A percentile compares a stretch with the other conserved stretches of the same genome.
Evolutionary conservation across 2,113 vertebrate genomes (phyloP).

Genomic region (Todiramphus chloris): DNA sequence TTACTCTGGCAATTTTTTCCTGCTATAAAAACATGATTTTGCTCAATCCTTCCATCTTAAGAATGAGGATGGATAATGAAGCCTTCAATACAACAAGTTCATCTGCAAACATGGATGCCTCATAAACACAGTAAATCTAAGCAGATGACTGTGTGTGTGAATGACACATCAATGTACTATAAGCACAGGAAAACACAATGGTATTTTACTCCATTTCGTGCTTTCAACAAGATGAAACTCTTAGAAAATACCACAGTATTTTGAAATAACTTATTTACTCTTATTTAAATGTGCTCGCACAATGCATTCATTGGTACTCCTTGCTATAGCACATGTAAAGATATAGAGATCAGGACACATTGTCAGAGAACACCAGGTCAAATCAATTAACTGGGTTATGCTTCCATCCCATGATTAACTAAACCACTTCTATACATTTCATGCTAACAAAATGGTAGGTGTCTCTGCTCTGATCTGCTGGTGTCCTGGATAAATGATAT

Average conservation of each 20-base stretch:
- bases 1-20: not conserved
- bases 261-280: not conserved
- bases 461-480: not conserved
- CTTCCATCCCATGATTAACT: not conserved
- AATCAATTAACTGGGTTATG: slow-evolving; percentile 9
- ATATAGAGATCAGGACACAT: not conserved
- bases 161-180: not conserved
- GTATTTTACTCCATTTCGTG: not conserved
- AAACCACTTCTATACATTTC: not conserved
- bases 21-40: not conserved
- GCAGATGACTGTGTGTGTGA: not conserved
- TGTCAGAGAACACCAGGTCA: not conserved
- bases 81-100: not conserved
- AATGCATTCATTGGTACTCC: not conserved
- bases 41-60: not conserved
- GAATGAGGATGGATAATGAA: not conserved
- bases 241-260: not conserved
- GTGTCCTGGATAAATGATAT: not conserved
- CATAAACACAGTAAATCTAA: not conserved
- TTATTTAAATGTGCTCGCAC: not conserved
- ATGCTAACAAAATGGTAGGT: not conserved
- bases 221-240: not conserved
- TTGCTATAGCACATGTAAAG: slow-evolving; percentile 6
- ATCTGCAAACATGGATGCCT: not conserved
- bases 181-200: not conserved